Conservation (phyloP, 2,797 vertebrate genomes). For the Centroberyx gerrardi region DNA sequence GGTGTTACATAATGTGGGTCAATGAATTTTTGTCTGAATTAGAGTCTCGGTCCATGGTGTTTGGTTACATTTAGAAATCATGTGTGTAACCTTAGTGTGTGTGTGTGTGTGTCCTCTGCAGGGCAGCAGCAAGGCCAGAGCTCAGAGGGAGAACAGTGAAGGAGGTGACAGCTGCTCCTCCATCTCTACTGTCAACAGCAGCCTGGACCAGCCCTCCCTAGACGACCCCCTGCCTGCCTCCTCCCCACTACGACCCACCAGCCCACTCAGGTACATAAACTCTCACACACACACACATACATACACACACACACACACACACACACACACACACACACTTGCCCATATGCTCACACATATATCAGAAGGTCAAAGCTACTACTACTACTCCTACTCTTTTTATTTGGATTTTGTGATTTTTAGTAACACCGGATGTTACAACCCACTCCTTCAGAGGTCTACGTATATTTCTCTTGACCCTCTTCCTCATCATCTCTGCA, state of each 20-base stretch:
- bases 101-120: constrained; percentile 65
- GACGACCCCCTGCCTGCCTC: constrained; percentile 78
- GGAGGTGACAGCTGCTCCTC: constrained; percentile 84
- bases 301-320: neutral
- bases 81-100: neutral
- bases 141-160: constrained; percentile 84
- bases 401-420: neutral
- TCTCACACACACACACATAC: neutral
- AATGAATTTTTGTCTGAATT: neutral
- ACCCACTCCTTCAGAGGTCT: too few relatives aligned
- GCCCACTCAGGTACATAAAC: constrained; percentile 80
- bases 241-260: constrained; percentile 75
- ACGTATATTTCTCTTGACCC: neutral
- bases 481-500: constrained; percentile 28
- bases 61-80: constrained; percentile 1
- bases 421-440: too few relatives aligned
- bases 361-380: neutral
- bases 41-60: neutral
- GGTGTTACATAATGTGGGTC: neutral
- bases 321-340: neutral
- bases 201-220: constrained; percentile 78
- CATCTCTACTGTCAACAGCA: constrained; percentile 79
- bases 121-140: constrained; percentile 90
- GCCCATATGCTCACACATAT: neutral
- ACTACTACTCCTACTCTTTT: neutral